Conservation (phyloP, 1,140 invertebrate species). For the Drosophila tani region DNA sequence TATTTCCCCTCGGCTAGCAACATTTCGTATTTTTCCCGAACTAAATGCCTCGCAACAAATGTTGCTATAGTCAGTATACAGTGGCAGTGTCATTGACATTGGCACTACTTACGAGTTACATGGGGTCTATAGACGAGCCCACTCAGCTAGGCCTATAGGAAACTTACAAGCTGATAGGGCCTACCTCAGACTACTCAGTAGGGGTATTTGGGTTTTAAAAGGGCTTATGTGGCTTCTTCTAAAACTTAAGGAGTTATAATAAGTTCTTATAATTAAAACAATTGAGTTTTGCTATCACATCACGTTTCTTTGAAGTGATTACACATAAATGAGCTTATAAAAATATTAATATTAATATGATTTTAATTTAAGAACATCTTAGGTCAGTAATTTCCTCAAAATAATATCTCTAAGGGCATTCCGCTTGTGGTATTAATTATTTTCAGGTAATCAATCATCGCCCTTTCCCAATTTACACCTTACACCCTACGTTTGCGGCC, state of each 20-base stretch:
- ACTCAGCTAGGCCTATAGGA: not conserved
- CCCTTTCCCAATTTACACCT: not conserved
- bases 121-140: slow-evolving; percentile 26
- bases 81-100: slow-evolving; percentile 51
- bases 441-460: not conserved
- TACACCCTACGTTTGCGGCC: not conserved
- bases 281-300: too few relatives aligned
- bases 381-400: too few relatives aligned
- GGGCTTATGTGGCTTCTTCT: not conserved
- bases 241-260: too few relatives aligned
- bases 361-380: too few relatives aligned
- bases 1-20: slow-evolving; percentile 9
- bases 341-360: too few relatives aligned
- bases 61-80: slow-evolving; percentile 8
- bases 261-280: too few relatives aligned
- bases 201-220: not conserved
- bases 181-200: not conserved
- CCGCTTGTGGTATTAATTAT: not conserved
- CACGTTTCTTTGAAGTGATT: too few relatives aligned
- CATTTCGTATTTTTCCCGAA: slow-evolving; percentile 1
- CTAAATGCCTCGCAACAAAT: slow-evolving; percentile 16
- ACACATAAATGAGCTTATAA: too few relatives aligned
- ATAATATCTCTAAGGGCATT: not conserved
- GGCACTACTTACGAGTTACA: slow-evolving; percentile 14
- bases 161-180: slow-evolving; percentile 12